Conservation (phyloP, 2,888 invertebrate genomes). For the Aleiodes leptofemur region DNA sequence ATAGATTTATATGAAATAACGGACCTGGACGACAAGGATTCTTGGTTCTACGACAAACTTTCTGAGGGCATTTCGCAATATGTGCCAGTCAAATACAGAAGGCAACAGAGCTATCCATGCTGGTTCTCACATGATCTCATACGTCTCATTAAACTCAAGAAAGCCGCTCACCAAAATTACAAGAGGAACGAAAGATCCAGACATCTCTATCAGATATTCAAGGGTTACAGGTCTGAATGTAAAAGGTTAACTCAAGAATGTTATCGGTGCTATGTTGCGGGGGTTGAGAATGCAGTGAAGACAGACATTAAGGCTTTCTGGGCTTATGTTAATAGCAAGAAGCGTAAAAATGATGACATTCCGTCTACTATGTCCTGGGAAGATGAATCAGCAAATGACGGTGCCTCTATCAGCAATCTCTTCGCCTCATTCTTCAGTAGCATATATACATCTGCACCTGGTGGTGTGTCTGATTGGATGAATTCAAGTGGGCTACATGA, state of each 20-base stretch:
- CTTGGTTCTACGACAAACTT: slow-evolving; percentile 7
- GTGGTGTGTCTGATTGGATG: background rate
- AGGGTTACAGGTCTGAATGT: too few species aligned
- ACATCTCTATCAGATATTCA: background rate
- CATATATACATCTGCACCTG: background rate
- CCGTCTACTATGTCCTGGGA: slow-evolving; percentile 15
- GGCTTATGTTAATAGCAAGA: background rate
- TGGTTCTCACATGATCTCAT: slow-evolving; percentile 14
- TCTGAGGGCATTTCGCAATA: slow-evolving; percentile 4
- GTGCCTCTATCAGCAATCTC: background rate
- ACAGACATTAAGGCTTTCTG: too few species aligned
- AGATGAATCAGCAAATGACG: background rate
- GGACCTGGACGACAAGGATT: background rate
- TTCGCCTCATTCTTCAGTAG: slow-evolving; percentile 18
- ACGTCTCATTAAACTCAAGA: background rate
- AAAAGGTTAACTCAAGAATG: too few species aligned
- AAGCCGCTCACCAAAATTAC: slow-evolving; percentile 11
- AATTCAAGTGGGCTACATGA: background rate
- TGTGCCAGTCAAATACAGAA: background rate
- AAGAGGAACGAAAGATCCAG: background rate
- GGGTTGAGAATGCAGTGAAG: too few species aligned
- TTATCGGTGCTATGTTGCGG: too few species aligned
- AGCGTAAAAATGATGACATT: background rate
- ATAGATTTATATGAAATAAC: background rate
- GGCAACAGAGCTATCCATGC: background rate